Base-by-base conservation (phyloP, 2,797 vertebrate species). In the Ambastaia sidthimunki region DNA sequence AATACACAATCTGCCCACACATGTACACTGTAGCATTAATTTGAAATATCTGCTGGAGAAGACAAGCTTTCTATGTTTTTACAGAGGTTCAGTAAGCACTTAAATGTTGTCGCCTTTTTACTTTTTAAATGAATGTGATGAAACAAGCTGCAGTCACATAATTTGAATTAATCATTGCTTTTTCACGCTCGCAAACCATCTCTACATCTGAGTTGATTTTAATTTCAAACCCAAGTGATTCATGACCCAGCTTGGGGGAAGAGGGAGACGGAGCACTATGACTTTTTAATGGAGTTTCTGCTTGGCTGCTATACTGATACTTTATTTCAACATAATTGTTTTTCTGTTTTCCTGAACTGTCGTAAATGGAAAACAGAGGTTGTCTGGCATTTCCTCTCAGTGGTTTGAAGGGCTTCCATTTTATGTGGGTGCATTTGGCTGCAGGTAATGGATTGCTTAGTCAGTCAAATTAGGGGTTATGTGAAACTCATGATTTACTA, bases 231-330 rank as follows among this genome's bases (percentile, higher is more conserved):
- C 73, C 66, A 78, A 78, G 83, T 85, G 37, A 79, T 78, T 80
- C 78, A 63, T 78, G 60, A 69, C 59, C 55, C 31, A n/a, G 41
- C 72, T 67, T 18, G 23, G 55, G 18, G 77, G 28, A 77, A 70
- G 4, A 70, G 31, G 54, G 13, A 48, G 57, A 31, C 0, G 4
- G 15, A 44, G 34, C 60, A 44, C 68, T 47, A 21, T 16, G 34
- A 37, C 60, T 76, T 44, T 74, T 72, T 89, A 89, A 89, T 84
- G 80, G 85, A 85, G 87, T 89, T 88, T 89, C 82, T 86, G 84
- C 78, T 73, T 84, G 84, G 85, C 74, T 86, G 78, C 82, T 72
- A 76, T 74, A 84, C 71, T 37, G 80, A 82, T 80, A 78, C 77
- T 78, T 83, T 87, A 71, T 83, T 82, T 82, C 25, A 9, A 80